Percentiles rank a stretch among this genome's conserved stretches.
Evolutionary conservation across 2,797 vertebrate species (phyloP).

Genomic region (Hephaestus fuliginosus): DNA sequence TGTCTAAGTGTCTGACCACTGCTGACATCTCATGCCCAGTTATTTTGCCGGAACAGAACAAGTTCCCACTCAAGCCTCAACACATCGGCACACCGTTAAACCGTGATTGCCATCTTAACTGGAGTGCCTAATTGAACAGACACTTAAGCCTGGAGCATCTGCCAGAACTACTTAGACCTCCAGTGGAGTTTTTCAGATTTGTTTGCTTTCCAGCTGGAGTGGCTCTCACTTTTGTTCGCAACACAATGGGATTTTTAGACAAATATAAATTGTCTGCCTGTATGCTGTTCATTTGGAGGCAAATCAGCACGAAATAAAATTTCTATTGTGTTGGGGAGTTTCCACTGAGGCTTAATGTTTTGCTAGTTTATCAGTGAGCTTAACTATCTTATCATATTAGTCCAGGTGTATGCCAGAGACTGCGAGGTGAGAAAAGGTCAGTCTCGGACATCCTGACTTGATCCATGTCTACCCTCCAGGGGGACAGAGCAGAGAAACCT

Average conservation of each 20-base stretch:
- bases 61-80: conserved; percentile 57
- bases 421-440: conserved; percentile 79
- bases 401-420: conserved; percentile 64
- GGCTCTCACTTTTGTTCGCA: conserved; percentile 65
- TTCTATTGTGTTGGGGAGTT: conserved; percentile 1
- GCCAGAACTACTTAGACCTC: conserved; percentile 77
- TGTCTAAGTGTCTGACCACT: conserved; percentile 52
- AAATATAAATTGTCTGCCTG: conserved; percentile 40
- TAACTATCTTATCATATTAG: conserved; percentile 45
- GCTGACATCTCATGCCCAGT: conserved; percentile 63
- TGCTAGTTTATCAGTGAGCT: conserved; percentile 31
- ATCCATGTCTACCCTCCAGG: conserved; percentile 72
- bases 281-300: conserved; percentile 35
- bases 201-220: conserved; percentile 77
- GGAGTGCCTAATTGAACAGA: conserved; percentile 75
- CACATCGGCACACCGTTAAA: conserved; percentile 54
- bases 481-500: conserved; percentile 62
- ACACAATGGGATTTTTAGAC: conserved; percentile 59
- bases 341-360: conserved; percentile 8
- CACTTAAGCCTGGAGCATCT: conserved; percentile 79
- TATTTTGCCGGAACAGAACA: conserved; percentile 47
- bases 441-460: conserved; percentile 74
- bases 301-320: conserved; percentile 9
- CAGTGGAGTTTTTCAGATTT: conserved; percentile 72
- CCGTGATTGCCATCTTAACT: conserved; percentile 75